phyloP scores from a whole-genome alignment of 23 tunicate genomes.

The Ascidia mentula region DNA sequence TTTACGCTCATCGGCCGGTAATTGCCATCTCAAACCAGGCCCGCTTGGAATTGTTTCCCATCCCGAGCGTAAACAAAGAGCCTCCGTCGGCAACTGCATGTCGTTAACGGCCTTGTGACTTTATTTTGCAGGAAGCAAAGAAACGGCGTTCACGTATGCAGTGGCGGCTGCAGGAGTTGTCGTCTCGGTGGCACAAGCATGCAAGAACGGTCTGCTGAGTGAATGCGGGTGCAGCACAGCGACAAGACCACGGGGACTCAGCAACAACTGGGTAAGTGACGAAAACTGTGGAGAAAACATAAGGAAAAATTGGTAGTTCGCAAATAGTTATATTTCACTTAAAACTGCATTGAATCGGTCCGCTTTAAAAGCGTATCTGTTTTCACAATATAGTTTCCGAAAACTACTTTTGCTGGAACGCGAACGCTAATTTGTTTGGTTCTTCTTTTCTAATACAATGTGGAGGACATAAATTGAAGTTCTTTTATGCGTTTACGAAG shows the following conservation, averaged over 20 bases:
- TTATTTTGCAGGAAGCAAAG: slow-evolving; percentile 69
- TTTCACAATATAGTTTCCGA: too few species aligned
- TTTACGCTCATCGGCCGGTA: background rate
- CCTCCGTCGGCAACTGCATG: background rate
- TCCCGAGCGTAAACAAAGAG: background rate
- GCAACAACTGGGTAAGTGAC: slow-evolving; percentile 61
- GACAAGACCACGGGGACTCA: slow-evolving; percentile 72
- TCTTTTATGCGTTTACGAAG: background rate
- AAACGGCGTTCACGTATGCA: slow-evolving; percentile 97
- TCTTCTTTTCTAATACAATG: background rate
- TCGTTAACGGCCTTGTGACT: background rate
- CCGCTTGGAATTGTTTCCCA: too few species aligned
- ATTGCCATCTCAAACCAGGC: background rate
- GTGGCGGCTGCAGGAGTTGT: slow-evolving; percentile 98
- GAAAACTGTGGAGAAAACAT: background rate
- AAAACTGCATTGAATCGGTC: too few species aligned
- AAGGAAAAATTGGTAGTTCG: too few species aligned
- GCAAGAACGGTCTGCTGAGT: slow-evolving; percentile 61
- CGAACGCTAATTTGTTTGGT: background rate
- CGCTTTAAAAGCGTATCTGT: too few species aligned
- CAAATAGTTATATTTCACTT: too few species aligned
- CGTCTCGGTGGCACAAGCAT: slow-evolving; percentile 87
- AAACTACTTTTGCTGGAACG: too few species aligned
- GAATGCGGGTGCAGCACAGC: slow-evolving; percentile 78
- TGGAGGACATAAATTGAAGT: background rate